Evolutionary conservation across 92 coral and sea anemone species (phyloP).

Genomic region (Epizoanthus fatuus): DNA sequence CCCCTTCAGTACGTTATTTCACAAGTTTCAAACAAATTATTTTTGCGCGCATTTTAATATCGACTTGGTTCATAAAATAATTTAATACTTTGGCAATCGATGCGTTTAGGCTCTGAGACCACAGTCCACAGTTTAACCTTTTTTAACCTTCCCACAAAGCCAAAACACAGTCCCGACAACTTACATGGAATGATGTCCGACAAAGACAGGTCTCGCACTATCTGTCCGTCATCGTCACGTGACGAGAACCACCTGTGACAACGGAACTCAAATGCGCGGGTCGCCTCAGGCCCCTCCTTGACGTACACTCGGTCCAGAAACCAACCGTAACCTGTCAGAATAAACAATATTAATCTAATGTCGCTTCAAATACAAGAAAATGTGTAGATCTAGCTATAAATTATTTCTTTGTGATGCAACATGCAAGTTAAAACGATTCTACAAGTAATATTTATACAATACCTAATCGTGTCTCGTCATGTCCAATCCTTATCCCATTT

Average conservation of each 20-base stretch:
- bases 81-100: not conserved
- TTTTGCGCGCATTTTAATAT: too few species aligned
- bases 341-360: not conserved
- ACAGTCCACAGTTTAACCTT: not conserved
- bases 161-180: not conserved
- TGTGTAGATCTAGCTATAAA: too few species aligned
- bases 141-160: not conserved
- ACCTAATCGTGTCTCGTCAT: conserved; percentile 93
- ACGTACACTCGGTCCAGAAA: conserved; percentile 90
- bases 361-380: not conserved
- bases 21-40: too few species aligned
- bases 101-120: not conserved
- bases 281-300: conserved; percentile 93
- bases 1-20: too few species aligned
- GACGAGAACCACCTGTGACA: conserved; percentile 96
- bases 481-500: conserved; percentile 91
- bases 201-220: conserved; percentile 90
- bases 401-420: too few species aligned
- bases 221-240: conserved; percentile 96
- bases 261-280: conserved; percentile 89
- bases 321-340: conserved; percentile 89
- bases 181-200: conserved; percentile 89
- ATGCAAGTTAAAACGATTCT: too few species aligned
- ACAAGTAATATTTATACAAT: not conserved
- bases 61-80: not conserved